A percentile compares a stretch with the other conserved stretches of the same genome.
Conservation (phyloP, 2,797 vertebrate genomes). For the Darevskia nairensis region DNA sequence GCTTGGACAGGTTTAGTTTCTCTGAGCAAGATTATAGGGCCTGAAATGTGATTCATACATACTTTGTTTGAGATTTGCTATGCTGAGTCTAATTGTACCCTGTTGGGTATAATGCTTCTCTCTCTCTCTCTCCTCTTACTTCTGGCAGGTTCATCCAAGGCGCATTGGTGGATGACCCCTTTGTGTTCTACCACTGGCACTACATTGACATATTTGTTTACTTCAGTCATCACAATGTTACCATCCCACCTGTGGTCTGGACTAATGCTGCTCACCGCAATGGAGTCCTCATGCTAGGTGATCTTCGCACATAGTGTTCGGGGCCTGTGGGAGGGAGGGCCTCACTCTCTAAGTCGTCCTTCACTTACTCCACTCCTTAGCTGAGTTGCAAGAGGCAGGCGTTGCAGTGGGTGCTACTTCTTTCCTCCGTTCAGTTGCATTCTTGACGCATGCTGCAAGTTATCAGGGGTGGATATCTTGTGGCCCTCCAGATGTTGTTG, state of each 20-base stretch:
- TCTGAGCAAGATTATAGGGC: not conserved
- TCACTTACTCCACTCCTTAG: not conserved
- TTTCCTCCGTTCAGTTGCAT: not conserved
- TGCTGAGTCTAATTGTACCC: not conserved
- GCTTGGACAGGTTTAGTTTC: not conserved
- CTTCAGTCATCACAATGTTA: conserved; percentile 91
- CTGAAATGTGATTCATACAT: not conserved
- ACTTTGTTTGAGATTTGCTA: not conserved
- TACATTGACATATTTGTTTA: conserved; percentile 94
- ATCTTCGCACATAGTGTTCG: not conserved
- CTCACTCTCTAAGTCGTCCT: too few species aligned
- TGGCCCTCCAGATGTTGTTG: too few species aligned
- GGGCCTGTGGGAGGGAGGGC: not conserved
- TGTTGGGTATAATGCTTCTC: not conserved
- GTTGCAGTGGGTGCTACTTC: not conserved
- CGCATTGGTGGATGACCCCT: conserved; percentile 76
- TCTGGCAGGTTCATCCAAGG: conserved; percentile 90
- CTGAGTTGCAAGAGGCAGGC: not conserved
- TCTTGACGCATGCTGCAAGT: not conserved
- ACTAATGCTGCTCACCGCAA: conserved; percentile 91
- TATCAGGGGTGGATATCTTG: too few species aligned
- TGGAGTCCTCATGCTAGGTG: conserved; percentile 89
- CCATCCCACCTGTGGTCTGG: conserved; percentile 92
- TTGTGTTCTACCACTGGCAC: conserved; percentile 95
- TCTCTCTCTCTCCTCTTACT: not conserved